phyloP scores from a whole-genome alignment of 2,888 invertebrate genomes.

The Palloptera scutellata region DNA sequence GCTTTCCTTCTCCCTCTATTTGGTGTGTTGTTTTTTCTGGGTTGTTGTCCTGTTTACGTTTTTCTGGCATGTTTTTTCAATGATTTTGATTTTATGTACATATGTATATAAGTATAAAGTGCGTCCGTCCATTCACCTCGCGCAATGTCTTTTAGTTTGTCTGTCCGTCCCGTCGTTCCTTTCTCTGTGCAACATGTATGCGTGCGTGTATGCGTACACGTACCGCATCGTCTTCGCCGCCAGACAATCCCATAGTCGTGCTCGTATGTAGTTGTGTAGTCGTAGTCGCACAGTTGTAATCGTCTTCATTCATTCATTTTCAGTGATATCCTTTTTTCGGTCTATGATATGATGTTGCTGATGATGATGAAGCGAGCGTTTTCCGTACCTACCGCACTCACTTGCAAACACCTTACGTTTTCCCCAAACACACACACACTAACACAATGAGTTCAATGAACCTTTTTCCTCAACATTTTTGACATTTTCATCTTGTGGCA shows the following conservation, averaged over 20 bases:
- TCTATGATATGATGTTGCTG: not conserved
- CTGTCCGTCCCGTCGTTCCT: too few relatives aligned
- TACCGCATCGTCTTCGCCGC: slow-evolving; percentile 36
- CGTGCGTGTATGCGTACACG: slow-evolving; percentile 37
- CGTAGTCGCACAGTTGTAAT: not conserved
- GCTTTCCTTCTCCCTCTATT: not conserved
- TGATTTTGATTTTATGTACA: not conserved
- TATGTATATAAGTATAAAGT: slow-evolving; percentile 11
- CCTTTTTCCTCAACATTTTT: too few relatives aligned
- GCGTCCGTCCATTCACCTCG: not conserved
- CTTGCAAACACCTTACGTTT: too few relatives aligned
- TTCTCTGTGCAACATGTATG: not conserved
- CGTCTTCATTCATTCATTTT: slow-evolving; percentile 14
- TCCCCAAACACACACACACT: too few relatives aligned
- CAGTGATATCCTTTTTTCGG: slow-evolving; percentile 8
- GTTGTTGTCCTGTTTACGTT: not conserved
- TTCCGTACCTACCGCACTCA: too few relatives aligned
- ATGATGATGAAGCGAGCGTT: too few relatives aligned
- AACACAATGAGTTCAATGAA: too few relatives aligned
- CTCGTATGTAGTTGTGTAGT: too few relatives aligned
- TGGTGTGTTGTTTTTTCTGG: not conserved
- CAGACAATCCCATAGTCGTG: slow-evolving; percentile 19
- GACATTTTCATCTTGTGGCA: too few relatives aligned
- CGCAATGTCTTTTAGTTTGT: slow-evolving; percentile 14
- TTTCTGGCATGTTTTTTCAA: too few relatives aligned